These are phyloP conservation scores for Sesia bembeciformis DNA, from an alignment of 2,888 invertebrate genomes.

Conservation along the genomic window DNA sequence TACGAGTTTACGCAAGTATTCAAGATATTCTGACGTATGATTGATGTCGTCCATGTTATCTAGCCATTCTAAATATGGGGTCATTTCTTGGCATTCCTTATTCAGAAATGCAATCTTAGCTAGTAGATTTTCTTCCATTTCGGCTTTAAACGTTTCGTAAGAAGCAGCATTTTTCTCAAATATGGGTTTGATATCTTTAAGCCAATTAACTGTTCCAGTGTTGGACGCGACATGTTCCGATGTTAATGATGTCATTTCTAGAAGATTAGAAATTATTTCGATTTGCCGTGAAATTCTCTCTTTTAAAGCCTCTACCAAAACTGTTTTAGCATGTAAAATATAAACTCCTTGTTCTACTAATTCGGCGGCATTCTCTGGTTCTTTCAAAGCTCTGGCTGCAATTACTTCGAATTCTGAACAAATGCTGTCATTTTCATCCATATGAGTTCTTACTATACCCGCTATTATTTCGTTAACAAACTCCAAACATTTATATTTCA, in stretches of 20 bases:
- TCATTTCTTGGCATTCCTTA: constrained; percentile 80
- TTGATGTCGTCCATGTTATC: constrained; percentile 89
- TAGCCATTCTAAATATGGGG: constrained; percentile 83
- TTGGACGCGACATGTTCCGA: constrained; percentile 86
- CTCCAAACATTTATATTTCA: constrained; percentile 73
- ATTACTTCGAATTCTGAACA: constrained; percentile 83
- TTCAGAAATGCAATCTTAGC: constrained; percentile 81
- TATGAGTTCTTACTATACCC: constrained; percentile 77
- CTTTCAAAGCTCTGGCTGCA: constrained; percentile 78
- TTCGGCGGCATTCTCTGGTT: constrained; percentile 86
- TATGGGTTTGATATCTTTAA: constrained; percentile 84
- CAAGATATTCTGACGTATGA: constrained; percentile 85
- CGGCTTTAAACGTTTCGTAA: constrained; percentile 87
- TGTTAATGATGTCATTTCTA: constrained; percentile 84
- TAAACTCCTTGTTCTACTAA: constrained; percentile 86
- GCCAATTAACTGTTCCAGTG: constrained; percentile 88
- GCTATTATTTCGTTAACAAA: constrained; percentile 76
- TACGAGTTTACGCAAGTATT: constrained; percentile 83
- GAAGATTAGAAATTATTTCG: constrained; percentile 78
- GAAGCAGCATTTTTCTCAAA: constrained; percentile 86
- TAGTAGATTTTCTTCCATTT: constrained; percentile 87
- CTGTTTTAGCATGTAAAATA: constrained; percentile 85
- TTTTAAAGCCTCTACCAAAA: constrained; percentile 79
- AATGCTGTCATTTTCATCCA: constrained; percentile 78
- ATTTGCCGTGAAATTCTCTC: constrained; percentile 81